A percentile compares a stretch with the other conserved stretches of the same genome.
Evolutionary conservation across 2,888 invertebrate species (phyloP).

Genomic region (Drosophila paramelanica): DNA sequence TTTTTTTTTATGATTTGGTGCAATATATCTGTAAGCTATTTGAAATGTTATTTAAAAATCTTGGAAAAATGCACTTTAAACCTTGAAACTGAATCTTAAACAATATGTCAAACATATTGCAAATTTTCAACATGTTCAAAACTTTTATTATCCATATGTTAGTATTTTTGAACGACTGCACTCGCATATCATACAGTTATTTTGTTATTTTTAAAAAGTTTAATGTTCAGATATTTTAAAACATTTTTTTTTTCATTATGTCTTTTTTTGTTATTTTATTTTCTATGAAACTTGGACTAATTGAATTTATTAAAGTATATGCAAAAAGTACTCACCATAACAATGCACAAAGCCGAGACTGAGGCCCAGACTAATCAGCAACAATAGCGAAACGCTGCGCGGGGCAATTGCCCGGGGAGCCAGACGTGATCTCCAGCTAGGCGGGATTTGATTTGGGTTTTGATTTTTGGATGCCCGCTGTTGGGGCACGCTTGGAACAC

Average conservation of each 20-base stretch:
- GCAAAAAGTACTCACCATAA: slow-evolving; percentile 69
- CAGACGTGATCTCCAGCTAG: slow-evolving; percentile 35
- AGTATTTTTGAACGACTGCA: neutral
- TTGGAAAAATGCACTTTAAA: too few relatives aligned
- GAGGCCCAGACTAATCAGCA: slow-evolving; percentile 69
- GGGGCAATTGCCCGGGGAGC: slow-evolving; percentile 45
- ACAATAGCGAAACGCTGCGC: slow-evolving; percentile 49
- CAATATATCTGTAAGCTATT: too few relatives aligned
- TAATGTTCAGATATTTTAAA: too few relatives aligned
- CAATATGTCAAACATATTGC: too few relatives aligned
- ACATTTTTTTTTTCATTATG: too few relatives aligned
- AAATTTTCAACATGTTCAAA: too few relatives aligned
- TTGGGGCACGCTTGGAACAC: slow-evolving; percentile 77
- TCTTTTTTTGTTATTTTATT: neutral
- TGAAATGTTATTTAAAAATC: too few relatives aligned
- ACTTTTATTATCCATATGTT: neutral
- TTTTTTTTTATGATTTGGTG: too few relatives aligned
- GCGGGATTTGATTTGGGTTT: slow-evolving; percentile 26
- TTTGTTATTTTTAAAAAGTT: neutral
- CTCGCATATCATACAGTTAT: neutral
- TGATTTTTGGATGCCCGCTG: slow-evolving; percentile 61
- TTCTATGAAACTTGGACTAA: slow-evolving; percentile 21
- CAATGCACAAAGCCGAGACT: slow-evolving; percentile 67
- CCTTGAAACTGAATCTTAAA: too few relatives aligned
- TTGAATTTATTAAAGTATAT: slow-evolving; percentile 33